Evolutionary conservation across 2,797 vertebrate genomes (phyloP).

Genomic region (Microctenopoma stevenorrisi): DNA sequence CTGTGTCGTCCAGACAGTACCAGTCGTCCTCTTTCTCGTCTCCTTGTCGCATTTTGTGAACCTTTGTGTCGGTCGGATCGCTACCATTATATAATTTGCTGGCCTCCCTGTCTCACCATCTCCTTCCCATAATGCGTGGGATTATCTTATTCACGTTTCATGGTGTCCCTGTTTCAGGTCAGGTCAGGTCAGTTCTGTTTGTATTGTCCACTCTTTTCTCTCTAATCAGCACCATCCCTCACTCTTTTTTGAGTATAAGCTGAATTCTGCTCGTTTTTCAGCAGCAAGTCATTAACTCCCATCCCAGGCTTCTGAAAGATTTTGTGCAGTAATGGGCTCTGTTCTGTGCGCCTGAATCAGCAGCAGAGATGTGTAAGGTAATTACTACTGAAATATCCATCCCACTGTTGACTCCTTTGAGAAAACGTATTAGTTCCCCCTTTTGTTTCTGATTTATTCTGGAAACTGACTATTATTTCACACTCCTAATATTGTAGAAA

Average conservation of each 20-base stretch:
- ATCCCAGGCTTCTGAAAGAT: slow-evolving; percentile 58
- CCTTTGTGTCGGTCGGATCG: slow-evolving; percentile 12
- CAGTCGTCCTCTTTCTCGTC: slow-evolving; percentile 8
- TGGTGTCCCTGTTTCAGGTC: slow-evolving; percentile 26
- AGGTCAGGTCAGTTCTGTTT: slow-evolving; percentile 45
- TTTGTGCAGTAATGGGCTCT: slow-evolving; percentile 59
- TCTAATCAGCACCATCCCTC: slow-evolving; percentile 57
- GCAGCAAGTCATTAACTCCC: slow-evolving; percentile 66
- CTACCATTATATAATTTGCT: slow-evolving; percentile 6
- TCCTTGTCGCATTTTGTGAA: slow-evolving; percentile 10
- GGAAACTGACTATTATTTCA: slow-evolving; percentile 46
- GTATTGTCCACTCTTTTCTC: slow-evolving; percentile 53
- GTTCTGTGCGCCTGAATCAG: slow-evolving; percentile 52
- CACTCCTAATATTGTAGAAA: slow-evolving; percentile 43
- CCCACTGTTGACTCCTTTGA: slow-evolving; percentile 61
- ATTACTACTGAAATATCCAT: slow-evolving; percentile 64
- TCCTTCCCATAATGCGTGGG: slow-evolving; percentile 31
- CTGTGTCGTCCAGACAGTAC: not conserved
- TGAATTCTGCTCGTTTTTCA: slow-evolving; percentile 37
- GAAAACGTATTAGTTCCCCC: slow-evolving; percentile 57
- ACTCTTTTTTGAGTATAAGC: slow-evolving; percentile 42
- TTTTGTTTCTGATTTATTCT: slow-evolving; percentile 58
- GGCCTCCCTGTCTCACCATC: slow-evolving; percentile 8
- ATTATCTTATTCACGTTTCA: slow-evolving; percentile 31
- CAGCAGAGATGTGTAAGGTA: slow-evolving; percentile 61